These are phyloP conservation scores for Agapornis roseicollis DNA, from an alignment of 2,113 vertebrate species.

Conservation along the genomic window DNA sequence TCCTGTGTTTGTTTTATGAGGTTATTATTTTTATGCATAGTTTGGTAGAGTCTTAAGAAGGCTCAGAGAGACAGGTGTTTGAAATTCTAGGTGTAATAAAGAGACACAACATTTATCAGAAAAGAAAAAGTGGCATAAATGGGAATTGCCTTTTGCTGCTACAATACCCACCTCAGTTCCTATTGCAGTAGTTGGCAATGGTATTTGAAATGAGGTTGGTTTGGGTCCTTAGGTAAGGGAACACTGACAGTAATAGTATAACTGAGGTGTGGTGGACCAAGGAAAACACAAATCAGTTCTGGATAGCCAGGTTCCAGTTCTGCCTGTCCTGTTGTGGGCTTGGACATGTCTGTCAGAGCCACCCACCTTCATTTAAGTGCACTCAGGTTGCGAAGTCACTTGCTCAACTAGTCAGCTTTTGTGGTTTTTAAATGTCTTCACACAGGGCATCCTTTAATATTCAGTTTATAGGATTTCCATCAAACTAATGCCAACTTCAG, in stretches of 20 bases:
- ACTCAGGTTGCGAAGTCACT: not conserved
- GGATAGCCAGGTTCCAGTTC: not conserved
- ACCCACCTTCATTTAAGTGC: not conserved
- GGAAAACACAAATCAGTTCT: not conserved
- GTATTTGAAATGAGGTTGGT: not conserved
- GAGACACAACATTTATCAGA: conserved; percentile 16
- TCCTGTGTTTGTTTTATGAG: conserved; percentile 53
- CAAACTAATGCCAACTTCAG: not conserved
- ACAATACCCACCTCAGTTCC: not conserved
- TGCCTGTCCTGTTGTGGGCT: not conserved
- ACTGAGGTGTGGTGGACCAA: not conserved
- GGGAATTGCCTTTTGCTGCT: not conserved
- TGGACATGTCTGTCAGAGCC: not conserved
- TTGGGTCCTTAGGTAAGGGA: not conserved
- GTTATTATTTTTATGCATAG: conserved; percentile 54
- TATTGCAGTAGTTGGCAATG: not conserved
- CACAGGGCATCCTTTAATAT: not conserved
- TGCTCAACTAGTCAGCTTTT: not conserved
- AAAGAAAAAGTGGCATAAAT: not conserved
- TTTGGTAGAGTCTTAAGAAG: conserved; percentile 8
- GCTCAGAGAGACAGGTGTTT: conserved; percentile 45
- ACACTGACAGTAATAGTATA: not conserved
- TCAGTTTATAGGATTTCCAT: not conserved
- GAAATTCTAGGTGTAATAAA: conserved; percentile 39
- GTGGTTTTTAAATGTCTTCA: not conserved